Percentiles rank a stretch among this genome's conserved stretches.
Conservation (phyloP, 2,888 invertebrate genomes). For the Drosophila vallismaia region DNA sequence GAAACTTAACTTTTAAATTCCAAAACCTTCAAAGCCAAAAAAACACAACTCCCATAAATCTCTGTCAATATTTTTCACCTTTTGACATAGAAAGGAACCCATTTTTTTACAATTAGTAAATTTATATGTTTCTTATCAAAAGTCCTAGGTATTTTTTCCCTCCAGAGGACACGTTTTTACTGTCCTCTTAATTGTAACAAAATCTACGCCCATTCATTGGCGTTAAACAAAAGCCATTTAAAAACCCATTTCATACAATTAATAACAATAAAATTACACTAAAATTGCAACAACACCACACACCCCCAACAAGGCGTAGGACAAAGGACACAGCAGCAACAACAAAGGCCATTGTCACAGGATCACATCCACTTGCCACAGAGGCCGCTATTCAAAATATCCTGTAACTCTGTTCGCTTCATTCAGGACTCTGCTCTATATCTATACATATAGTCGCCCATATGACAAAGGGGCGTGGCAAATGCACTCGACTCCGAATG, state of each 20-base stretch:
- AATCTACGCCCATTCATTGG: conserved; percentile 16
- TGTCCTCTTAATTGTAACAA: conserved; percentile 5
- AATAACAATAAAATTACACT: conserved; percentile 76
- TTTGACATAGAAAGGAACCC: not conserved
- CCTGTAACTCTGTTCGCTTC: conserved; percentile 61
- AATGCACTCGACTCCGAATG: conserved; percentile 60
- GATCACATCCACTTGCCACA: conserved; percentile 51
- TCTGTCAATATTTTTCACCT: not conserved
- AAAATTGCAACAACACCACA: conserved; percentile 74
- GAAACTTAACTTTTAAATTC: not conserved
- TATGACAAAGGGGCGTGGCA: conserved; percentile 59
- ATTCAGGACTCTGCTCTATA: conserved; percentile 60
- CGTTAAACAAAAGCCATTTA: conserved; percentile 54
- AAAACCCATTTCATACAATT: conserved; percentile 71
- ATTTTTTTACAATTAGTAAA: no score
- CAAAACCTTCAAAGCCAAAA: not conserved
- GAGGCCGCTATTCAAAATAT: conserved; percentile 71
- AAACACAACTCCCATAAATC: not conserved
- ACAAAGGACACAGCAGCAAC: conserved; percentile 44
- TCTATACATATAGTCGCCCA: conserved; percentile 30
- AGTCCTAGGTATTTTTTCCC: not conserved
- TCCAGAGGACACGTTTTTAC: conserved; percentile 13
- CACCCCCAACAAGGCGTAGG: conserved; percentile 46
- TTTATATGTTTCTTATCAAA: no score
- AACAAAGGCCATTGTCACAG: conserved; percentile 52